Conservation (phyloP, 2,797 vertebrate species). For the Hoplostethus mediterraneus region DNA sequence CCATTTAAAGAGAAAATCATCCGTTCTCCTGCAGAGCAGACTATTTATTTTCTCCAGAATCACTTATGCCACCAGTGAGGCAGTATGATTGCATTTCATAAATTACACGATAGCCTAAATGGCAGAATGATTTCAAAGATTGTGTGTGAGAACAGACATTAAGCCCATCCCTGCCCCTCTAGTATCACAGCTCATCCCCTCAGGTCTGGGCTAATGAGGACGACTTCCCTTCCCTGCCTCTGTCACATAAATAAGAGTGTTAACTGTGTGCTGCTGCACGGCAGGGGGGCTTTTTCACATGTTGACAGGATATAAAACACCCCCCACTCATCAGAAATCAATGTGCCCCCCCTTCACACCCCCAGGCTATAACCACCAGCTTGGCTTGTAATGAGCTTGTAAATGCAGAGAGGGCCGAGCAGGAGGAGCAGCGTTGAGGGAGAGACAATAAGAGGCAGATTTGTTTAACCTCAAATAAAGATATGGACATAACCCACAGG, state of each 20-base stretch:
- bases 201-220: constrained; percentile 44
- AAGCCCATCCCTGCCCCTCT: constrained; percentile 6
- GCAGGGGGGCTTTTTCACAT: constrained; percentile 53
- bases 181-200: constrained; percentile 5
- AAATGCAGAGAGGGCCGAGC: constrained; percentile 41
- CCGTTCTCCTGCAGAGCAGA: background rate
- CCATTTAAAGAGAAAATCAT: background rate
- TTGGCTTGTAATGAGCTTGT: constrained; percentile 30
- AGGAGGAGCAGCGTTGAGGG: constrained; percentile 30
- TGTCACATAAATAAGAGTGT: constrained; percentile 57
- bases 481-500: constrained; percentile 53
- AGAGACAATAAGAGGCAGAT: constrained; percentile 53
- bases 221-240: constrained; percentile 47
- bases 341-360: constrained; percentile 37
- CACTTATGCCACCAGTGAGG: background rate
- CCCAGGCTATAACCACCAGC: constrained; percentile 42
- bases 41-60: background rate
- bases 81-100: background rate
- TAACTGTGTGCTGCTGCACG: constrained; percentile 42
- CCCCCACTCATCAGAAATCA: constrained; percentile 62
- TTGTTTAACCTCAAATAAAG: constrained; percentile 53
- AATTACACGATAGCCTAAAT: background rate
- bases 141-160: background rate
- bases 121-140: background rate
- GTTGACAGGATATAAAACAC: constrained; percentile 61